Evolutionary conservation across 2,797 vertebrate genomes (phyloP).

Genomic region (Gobionotothen gibberifrons): DNA sequence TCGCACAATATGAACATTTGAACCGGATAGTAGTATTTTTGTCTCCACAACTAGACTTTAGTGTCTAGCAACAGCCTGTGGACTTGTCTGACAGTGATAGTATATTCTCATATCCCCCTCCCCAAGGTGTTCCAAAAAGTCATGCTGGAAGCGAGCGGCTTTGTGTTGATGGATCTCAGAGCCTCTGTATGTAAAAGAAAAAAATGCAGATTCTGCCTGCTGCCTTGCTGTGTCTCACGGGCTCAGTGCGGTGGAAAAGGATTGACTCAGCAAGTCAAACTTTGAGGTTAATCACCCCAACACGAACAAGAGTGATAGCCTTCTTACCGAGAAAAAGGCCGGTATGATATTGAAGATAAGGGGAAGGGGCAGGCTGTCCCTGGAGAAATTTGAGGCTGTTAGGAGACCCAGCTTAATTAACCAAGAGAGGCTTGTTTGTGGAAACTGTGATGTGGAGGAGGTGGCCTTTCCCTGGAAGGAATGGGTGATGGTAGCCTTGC

Average conservation of each 20-base stretch:
- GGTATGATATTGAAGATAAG: slow-evolving; percentile 55
- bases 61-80: slow-evolving; percentile 17
- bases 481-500: slow-evolving; percentile 45
- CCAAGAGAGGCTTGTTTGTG: slow-evolving; percentile 85
- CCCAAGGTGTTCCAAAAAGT: slow-evolving; percentile 43
- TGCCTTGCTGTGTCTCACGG: slow-evolving; percentile 6
- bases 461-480: slow-evolving; percentile 59
- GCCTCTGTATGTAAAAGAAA: slow-evolving; percentile 21
- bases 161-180: slow-evolving; percentile 34
- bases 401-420: slow-evolving; percentile 84
- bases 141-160: slow-evolving; percentile 34
- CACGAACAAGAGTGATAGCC: slow-evolving; percentile 33
- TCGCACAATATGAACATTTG: slow-evolving; percentile 26
- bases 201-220: background rate
- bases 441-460: slow-evolving; percentile 78
- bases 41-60: slow-evolving; percentile 12
- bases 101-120: slow-evolving; percentile 20
- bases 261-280: slow-evolving; percentile 30
- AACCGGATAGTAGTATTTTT: slow-evolving; percentile 6
- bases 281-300: slow-evolving; percentile 29
- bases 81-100: slow-evolving; percentile 36
- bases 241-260: background rate
- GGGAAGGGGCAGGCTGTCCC: slow-evolving; percentile 63
- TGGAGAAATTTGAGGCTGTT: slow-evolving; percentile 75
- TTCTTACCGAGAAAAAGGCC: slow-evolving; percentile 57